phyloP scores from a whole-genome alignment of 2,888 invertebrate species.

The Bibio marci region DNA sequence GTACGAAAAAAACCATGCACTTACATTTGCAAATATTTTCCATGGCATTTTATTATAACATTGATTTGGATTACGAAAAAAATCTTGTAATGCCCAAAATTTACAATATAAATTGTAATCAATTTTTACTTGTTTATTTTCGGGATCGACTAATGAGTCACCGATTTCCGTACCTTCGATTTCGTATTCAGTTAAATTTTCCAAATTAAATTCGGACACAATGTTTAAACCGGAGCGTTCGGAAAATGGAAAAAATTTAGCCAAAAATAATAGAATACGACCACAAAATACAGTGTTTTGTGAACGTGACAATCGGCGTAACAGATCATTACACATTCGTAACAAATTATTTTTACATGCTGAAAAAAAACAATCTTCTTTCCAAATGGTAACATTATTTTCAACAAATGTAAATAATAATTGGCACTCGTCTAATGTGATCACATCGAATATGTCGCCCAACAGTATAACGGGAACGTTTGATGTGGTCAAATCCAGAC shows the following conservation, averaged over 20 bases:
- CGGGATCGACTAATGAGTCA: constrained; percentile 37
- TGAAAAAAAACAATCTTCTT: constrained; percentile 77
- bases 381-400: constrained; percentile 76
- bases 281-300: constrained; percentile 98
- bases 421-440: constrained; percentile 74
- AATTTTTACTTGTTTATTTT: constrained; percentile 51
- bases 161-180: constrained; percentile 52
- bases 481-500: constrained; percentile 61
- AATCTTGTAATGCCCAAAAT: constrained; percentile 96
- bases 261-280: constrained; percentile 82
- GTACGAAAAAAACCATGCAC: too few species aligned
- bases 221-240: constrained; percentile 97
- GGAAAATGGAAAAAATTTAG: constrained; percentile 93
- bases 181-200: constrained; percentile 84
- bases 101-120: constrained; percentile 92
- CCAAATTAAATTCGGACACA: constrained; percentile 92
- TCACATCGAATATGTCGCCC: constrained; percentile 77
- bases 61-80: constrained; percentile 83
- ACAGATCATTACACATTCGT: constrained; percentile 90
- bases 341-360: constrained; percentile 88
- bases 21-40: constrained; percentile 79
- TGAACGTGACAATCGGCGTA: constrained; percentile 79
- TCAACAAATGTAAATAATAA: constrained; percentile 81
- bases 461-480: constrained; percentile 77
- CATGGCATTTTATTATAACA: constrained; percentile 84